Evolutionary conservation across 2,797 vertebrate species (phyloP).

Genomic region (Coracias cyanogaster): DNA sequence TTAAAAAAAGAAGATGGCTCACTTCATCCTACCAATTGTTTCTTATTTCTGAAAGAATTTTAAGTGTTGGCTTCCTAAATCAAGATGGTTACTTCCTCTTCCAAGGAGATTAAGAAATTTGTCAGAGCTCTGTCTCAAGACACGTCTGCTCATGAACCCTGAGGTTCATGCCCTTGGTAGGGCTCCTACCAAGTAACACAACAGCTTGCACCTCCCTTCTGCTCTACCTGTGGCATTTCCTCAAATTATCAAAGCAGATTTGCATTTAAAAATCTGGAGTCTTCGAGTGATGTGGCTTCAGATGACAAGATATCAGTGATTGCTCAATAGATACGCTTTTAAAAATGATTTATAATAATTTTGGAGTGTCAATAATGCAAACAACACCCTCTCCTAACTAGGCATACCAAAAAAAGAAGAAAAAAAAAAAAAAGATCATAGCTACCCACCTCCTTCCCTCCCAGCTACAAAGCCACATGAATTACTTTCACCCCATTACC

Average conservation of each 20-base stretch:
- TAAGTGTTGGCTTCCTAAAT: not conserved
- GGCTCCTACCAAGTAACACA: not conserved
- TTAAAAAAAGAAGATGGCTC: not conserved
- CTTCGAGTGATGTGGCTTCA: not conserved
- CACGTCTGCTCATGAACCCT: not conserved
- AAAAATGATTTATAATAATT: not conserved
- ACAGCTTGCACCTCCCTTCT: not conserved
- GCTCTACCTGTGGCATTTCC: not conserved
- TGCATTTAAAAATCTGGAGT: not conserved
- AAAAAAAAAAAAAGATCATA: fast-evolving
- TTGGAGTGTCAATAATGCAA: not conserved
- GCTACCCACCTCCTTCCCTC: constrained; percentile 37
- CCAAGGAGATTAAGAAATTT: not conserved
- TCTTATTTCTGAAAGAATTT: not conserved
- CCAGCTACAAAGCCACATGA: not conserved
- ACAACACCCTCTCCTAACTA: not conserved
- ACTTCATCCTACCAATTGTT: not conserved
- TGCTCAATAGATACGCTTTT: not conserved
- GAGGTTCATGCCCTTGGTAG: too few relatives aligned
- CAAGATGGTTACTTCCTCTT: not conserved
- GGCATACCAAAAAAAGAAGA: not conserved
- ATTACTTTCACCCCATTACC: constrained; percentile 34
- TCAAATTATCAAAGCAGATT: not conserved
- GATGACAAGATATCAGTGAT: not conserved
- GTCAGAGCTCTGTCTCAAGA: not conserved